phyloP scores from a whole-genome alignment of 2,888 invertebrate species.

The Halictus ligatus region DNA sequence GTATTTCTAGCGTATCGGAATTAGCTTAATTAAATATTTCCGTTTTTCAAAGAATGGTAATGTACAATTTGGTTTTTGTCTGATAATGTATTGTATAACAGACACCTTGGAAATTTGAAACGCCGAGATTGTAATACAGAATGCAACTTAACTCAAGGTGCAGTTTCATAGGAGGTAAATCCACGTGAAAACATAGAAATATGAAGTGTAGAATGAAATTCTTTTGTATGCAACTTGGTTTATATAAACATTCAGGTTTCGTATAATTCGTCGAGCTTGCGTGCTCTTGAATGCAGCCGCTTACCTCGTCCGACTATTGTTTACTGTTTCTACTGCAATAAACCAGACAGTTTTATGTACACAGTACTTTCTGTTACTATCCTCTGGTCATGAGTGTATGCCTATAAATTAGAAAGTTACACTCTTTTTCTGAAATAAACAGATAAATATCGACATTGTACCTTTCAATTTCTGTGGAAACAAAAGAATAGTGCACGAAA shows the following conservation, averaged over 20 bases:
- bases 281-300: constrained; percentile 3
- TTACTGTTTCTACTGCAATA: background rate
- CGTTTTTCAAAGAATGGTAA: background rate
- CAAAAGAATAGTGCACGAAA: background rate
- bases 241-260: background rate
- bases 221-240: background rate
- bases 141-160: background rate
- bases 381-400: background rate
- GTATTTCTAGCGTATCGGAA: no score
- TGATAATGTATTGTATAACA: background rate
- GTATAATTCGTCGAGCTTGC: background rate
- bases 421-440: background rate
- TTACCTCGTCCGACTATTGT: background rate
- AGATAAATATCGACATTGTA: background rate
- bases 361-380: background rate
- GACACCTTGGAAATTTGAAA: background rate
- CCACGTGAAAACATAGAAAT: background rate
- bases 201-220: background rate
- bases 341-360: constrained; percentile 1
- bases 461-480: background rate
- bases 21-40: no score
- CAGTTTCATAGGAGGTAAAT: background rate
- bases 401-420: background rate
- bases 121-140: background rate
- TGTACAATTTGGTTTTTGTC: no score